Base-by-base conservation (phyloP, 2,113 vertebrate species). In the Chloropsis cyanopogon region DNA sequence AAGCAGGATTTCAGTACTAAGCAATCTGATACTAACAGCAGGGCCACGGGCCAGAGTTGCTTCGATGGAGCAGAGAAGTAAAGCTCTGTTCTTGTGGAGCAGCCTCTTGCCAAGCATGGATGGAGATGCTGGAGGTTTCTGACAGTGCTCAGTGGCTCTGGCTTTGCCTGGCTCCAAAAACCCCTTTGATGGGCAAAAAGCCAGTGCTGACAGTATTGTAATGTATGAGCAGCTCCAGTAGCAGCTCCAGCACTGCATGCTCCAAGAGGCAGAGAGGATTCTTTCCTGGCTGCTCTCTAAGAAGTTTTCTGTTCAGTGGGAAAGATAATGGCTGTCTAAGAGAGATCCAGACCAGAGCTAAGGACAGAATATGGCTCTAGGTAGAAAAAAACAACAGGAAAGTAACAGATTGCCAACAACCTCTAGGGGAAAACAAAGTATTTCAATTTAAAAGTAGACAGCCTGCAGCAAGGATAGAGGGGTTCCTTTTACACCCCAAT, bases 141-240 rank as follows among this genome's bases (percentile, higher is more conserved):
- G 9, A 61, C 66, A 72, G 14, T 10, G 52, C 75, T 85, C 88
- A 54, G 82, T 28, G 41, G 73, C 69, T 75, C 52, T 66, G 85
- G 64, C 26, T 78, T 73, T 0, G 3, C n/a, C 41, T 88, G 81
- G 83, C 86, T 90, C 79, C 73, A 56, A 42, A 93, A 75, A 1
- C 9, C 10, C 42, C 60, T 50, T 4, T 14, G 42, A 79, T 29
- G 63, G 84, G 87, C 65, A 0, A 50, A 59, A 82, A 90, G 87
- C 79, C 92, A 95, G 52, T 10, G 90, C 88, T 95, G 85, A 94
- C 90, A 96, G 50, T 9, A 70, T 15, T 78, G 85, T 83, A 63
- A 92, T 70, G 29, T 37, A 63, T 56, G 54, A 95, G 56, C 65
- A 90, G 35, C 66, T 86, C 39, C 90, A 86, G 93, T 33, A 95